These are phyloP conservation scores for Ormyrus rosae DNA, from an alignment of 2,888 invertebrate species.

Conservation along the genomic window DNA sequence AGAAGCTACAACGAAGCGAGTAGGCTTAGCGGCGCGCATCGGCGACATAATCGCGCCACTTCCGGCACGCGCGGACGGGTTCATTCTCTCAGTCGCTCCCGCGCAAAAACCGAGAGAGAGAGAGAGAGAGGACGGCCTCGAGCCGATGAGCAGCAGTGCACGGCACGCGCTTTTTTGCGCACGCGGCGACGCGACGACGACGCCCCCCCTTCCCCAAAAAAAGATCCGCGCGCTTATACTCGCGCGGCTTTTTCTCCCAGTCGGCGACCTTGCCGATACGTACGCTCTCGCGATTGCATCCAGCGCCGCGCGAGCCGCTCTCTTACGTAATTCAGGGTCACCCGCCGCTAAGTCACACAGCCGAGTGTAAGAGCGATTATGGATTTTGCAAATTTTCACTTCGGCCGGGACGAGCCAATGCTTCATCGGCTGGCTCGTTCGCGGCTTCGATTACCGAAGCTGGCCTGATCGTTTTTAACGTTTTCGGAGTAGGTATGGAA, in stretches of 20 bases:
- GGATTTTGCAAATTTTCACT: constrained; percentile 39
- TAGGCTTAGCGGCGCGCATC: not conserved
- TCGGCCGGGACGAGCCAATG: no score
- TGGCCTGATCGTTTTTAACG: no score
- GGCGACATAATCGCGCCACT: constrained; percentile 48
- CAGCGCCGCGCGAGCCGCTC: constrained; percentile 7
- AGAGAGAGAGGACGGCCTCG: constrained; percentile 8
- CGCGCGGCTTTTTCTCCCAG: constrained; percentile 31
- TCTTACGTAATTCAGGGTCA: constrained; percentile 59
- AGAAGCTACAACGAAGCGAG: not conserved
- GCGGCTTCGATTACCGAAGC: no score
- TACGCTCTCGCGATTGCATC: constrained; percentile 21
- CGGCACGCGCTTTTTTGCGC: not conserved
- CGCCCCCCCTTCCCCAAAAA: not conserved
- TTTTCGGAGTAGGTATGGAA: no score
- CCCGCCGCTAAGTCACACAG: constrained; percentile 16
- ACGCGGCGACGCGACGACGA: not conserved
- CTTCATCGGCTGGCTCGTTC: no score
- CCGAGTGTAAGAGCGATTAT: constrained; percentile 31
- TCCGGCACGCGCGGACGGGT: constrained; percentile 47
- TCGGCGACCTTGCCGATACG: constrained; percentile 50
- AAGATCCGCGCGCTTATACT: constrained; percentile 6
- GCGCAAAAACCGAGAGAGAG: not conserved
- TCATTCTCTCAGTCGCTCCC: not conserved
- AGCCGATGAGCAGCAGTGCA: not conserved